phyloP scores from a whole-genome alignment of 2,113 vertebrate species.

The Beaufortia kweichowensis region DNA sequence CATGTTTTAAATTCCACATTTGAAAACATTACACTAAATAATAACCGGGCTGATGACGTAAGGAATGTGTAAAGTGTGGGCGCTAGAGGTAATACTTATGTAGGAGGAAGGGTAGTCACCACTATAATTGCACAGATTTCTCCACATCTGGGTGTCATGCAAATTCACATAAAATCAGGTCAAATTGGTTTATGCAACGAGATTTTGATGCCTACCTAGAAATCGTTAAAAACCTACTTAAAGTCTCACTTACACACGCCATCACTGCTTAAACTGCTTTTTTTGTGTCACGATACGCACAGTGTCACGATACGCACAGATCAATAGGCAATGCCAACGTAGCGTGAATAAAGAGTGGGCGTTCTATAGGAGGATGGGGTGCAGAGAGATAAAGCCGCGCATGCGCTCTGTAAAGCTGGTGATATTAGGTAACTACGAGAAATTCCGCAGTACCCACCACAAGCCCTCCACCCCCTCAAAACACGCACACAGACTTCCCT shows the following conservation, averaged over 20 bases:
- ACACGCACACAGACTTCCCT: conserved; percentile 23
- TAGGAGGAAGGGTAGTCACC: conserved; percentile 14
- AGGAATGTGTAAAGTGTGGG: not conserved
- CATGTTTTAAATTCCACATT: not conserved
- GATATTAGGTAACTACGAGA: conserved; percentile 51
- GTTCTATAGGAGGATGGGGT: not conserved
- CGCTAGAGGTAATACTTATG: not conserved
- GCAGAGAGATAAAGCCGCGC: conserved; percentile 16
- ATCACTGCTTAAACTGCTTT: not conserved
- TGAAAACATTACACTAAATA: not conserved
- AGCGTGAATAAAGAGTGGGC: conserved; percentile 4
- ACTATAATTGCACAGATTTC: not conserved
- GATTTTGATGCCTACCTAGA: not conserved
- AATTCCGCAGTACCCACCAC: conserved; percentile 50
- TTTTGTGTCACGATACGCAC: not conserved
- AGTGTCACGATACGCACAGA: not conserved
- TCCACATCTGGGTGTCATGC: not conserved
- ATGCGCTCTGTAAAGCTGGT: conserved; percentile 21
- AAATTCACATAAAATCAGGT: not conserved
- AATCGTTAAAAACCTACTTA: not conserved
- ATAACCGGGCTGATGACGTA: not conserved
- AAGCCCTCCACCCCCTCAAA: not conserved
- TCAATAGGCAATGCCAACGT: not conserved
- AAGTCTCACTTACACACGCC: not conserved
- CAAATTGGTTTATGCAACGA: conserved; percentile 6